phyloP scores from a whole-genome alignment of 1,140 invertebrate species.

The Brachionus plicatilis region DNA sequence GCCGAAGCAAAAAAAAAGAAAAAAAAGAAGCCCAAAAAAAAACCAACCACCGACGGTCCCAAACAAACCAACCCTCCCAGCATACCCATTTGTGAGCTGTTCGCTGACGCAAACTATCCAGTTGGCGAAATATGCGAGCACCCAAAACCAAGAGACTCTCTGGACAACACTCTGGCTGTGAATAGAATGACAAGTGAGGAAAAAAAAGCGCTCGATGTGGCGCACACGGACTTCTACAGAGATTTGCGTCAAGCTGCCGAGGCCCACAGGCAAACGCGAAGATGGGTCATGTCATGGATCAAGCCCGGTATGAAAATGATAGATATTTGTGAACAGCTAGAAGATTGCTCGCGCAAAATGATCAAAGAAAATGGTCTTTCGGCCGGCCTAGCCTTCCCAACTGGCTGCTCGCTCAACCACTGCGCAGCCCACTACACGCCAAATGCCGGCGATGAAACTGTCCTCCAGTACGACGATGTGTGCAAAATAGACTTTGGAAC shows the following conservation, averaged over 20 bases:
- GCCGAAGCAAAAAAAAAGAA: conserved; percentile 42
- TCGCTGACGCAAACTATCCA: conserved; percentile 67
- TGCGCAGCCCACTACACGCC: conserved; percentile 99
- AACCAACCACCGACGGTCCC: conserved; percentile 45
- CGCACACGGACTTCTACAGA: conserved; percentile 75
- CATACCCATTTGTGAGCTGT: conserved; percentile 77
- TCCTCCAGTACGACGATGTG: conserved; percentile 90
- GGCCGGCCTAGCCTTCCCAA: conserved; percentile 95
- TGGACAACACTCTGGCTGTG: conserved; percentile 64
- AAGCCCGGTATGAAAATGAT: conserved; percentile 99
- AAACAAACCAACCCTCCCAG: conserved; percentile 76
- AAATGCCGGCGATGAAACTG: conserved; percentile 91
- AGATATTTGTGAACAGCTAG: conserved; percentile 91
- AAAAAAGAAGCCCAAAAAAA: conserved; percentile 45
- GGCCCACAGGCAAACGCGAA: conserved; percentile 87
- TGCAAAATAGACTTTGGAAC: conserved; percentile 99
- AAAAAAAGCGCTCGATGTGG: conserved; percentile 64
- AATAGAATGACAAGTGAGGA: conserved; percentile 84
- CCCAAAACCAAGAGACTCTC: conserved; percentile 50
- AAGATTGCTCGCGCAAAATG: conserved; percentile 78
- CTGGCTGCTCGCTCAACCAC: conserved; percentile 94
- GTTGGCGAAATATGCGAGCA: conserved; percentile 57
- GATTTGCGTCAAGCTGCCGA: conserved; percentile 91
- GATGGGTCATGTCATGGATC: conserved; percentile 81
- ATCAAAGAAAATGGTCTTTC: conserved; percentile 92